Percentiles rank a stretch among this genome's conserved stretches.
Conservation (phyloP, 2,888 invertebrate species). For the Lepeophtheirus nordmannii region DNA sequence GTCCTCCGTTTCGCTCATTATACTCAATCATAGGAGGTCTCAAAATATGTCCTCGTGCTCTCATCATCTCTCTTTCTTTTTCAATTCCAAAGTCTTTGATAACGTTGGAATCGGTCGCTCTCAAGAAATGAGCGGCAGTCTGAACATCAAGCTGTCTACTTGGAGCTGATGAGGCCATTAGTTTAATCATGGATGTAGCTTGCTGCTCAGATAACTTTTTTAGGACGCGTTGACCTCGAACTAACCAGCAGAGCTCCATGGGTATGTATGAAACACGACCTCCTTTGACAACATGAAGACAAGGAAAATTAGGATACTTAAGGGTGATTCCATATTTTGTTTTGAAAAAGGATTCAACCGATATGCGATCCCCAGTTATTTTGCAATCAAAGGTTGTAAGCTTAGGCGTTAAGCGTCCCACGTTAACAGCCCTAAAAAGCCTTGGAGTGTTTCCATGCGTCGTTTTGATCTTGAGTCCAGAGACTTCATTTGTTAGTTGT, state of each 20-base stretch:
- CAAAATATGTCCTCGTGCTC: neutral
- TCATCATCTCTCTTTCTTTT: neutral
- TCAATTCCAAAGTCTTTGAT: neutral
- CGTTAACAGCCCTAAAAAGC: neutral
- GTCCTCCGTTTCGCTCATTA: constrained; percentile 7
- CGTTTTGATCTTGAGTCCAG: neutral
- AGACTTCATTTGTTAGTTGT: neutral
- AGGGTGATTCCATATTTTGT: neutral
- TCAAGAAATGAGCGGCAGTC: neutral
- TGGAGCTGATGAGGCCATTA: constrained; percentile 2
- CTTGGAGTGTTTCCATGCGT: neutral
- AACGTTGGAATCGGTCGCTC: neutral
- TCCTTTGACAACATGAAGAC: constrained; percentile 6
- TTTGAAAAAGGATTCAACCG: neutral
- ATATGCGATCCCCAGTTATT: neutral
- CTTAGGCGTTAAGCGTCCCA: neutral
- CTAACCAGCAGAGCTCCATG: neutral
- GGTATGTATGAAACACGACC: constrained; percentile 1
- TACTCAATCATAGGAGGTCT: constrained; percentile 5
- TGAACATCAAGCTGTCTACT: neutral
- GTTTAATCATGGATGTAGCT: neutral
- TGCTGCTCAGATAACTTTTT: neutral
- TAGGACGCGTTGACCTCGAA: neutral
- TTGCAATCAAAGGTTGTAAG: neutral
- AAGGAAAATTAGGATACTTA: neutral